Conservation (phyloP, 1,140 invertebrate genomes). For the Homalodisca vitripennis region DNA sequence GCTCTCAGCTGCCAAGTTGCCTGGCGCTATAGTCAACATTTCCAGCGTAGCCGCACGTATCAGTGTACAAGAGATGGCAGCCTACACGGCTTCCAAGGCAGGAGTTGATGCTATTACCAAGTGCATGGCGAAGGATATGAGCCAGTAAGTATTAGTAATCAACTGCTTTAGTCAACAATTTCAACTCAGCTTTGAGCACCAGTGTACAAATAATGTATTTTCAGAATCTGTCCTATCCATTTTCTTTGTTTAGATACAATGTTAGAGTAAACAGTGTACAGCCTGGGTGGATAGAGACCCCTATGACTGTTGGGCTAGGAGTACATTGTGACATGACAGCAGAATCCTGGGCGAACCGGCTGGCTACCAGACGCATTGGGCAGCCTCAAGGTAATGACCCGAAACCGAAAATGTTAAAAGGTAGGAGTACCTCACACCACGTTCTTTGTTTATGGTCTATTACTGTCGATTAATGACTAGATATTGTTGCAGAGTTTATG, state of each 20-base stretch:
- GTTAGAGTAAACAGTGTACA: slow-evolving; percentile 2
- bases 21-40: not conserved
- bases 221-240: no score
- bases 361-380: slow-evolving; percentile 4
- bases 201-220: no score
- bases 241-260: not conserved
- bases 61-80: not conserved
- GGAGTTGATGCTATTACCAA: not conserved
- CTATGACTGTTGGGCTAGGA: not conserved
- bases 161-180: no score
- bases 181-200: no score
- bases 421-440: no score
- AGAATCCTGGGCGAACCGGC: not conserved
- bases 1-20: not conserved
- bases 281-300: slow-evolving; percentile 13
- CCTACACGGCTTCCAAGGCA: not conserved
- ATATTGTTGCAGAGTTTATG: no score
- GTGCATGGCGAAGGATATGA: not conserved
- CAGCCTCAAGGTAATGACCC: slow-evolving; percentile 5
- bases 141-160: slow-evolving; percentile 1
- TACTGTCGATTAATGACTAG: no score
- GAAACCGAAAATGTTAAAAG: no score
- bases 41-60: not conserved
- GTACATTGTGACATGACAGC: not conserved
- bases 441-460: no score